phyloP scores from a whole-genome alignment of 23 tunicate species.

The Trididemnum nubilum region DNA sequence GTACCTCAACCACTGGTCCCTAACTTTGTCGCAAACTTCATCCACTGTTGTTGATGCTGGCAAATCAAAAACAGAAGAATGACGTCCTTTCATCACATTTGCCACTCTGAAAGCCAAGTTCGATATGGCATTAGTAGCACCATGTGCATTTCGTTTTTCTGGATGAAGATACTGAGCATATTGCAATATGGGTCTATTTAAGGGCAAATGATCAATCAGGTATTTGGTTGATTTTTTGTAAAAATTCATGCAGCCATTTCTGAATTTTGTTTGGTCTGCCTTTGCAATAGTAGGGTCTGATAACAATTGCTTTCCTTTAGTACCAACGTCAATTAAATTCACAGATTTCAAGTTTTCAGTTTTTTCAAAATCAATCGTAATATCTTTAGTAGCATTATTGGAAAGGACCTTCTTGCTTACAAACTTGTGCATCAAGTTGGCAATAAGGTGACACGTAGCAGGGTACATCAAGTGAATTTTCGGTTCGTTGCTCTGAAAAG shows the following conservation, averaged over 20 bases:
- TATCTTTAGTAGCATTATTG: background rate
- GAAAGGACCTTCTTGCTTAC: background rate
- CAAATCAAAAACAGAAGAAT: background rate
- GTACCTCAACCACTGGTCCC: background rate
- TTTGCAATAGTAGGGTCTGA: background rate
- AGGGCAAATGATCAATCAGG: slow-evolving; percentile 10
- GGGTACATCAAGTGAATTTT: slow-evolving; percentile 16
- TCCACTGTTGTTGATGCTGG: background rate
- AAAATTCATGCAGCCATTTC: slow-evolving; percentile 2
- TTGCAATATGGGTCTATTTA: background rate
- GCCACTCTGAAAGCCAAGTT: background rate
- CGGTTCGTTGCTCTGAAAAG: slow-evolving; percentile 10
- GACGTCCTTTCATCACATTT: background rate
- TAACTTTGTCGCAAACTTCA: slow-evolving; percentile 1
- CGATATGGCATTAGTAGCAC: slow-evolving; percentile 5
- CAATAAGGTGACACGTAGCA: background rate
- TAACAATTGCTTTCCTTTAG: background rate
- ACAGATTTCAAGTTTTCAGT: background rate
- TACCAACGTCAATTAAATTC: background rate
- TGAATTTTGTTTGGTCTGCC: background rate
- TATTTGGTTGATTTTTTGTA: background rate
- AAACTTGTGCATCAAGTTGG: background rate
- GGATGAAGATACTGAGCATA: slow-evolving; percentile 4
- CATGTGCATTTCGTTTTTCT: background rate
- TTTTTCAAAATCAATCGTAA: background rate